Percentiles rank a stretch among this genome's conserved stretches.
phyloP scores from a whole-genome alignment of 2,797 vertebrate species.

The Choloepus didactylus region DNA sequence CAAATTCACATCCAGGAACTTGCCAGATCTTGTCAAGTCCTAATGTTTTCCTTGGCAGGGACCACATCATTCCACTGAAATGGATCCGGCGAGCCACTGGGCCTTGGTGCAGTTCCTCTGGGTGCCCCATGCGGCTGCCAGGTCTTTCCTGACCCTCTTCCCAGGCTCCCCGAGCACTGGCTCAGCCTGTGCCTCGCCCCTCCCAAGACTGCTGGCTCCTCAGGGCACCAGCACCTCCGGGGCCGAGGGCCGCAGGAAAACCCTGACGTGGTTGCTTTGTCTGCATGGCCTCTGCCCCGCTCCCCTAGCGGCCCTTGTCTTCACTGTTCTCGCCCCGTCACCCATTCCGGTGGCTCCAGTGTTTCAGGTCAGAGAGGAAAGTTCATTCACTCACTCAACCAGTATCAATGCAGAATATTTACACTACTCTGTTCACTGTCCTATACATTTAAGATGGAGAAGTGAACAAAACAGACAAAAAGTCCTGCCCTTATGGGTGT shows the following conservation, averaged over 20 bases:
- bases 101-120: conserved; percentile 68
- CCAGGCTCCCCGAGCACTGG: conserved; percentile 69
- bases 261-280: neutral
- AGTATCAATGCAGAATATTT: neutral
- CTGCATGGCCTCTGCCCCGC: neutral
- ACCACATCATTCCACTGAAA: conserved; percentile 78
- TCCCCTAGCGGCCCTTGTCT: neutral
- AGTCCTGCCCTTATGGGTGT: neutral
- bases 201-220: neutral
- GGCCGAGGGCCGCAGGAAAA: neutral
- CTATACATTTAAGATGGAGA: neutral
- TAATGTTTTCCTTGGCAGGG: conserved; percentile 87
- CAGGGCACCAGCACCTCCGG: neutral
- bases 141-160: conserved; percentile 79
- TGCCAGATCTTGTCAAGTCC: conserved; percentile 87
- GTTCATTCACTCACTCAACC: neutral
- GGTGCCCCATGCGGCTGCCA: conserved; percentile 32
- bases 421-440: neutral
- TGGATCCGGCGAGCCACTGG: conserved; percentile 80
- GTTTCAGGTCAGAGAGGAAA: neutral
- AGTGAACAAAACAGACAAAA: neutral
- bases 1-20: conserved; percentile 83
- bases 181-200: conserved; percentile 47
- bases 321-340: neutral
- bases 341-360: neutral